Evolutionary conservation across 1,140 invertebrate genomes (phyloP).

Genomic region (Aradophagus sp.): DNA sequence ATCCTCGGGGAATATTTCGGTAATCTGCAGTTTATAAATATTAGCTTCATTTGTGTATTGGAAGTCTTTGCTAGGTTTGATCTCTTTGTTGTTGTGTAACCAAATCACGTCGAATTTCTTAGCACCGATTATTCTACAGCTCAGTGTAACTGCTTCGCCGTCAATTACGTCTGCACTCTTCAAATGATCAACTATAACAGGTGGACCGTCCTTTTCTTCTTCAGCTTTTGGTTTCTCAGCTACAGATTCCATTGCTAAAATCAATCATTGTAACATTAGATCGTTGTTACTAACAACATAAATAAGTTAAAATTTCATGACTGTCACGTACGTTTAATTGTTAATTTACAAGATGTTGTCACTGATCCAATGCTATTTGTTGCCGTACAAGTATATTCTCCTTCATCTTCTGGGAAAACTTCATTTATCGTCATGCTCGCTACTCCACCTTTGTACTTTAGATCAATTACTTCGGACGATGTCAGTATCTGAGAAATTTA

Average conservation of each 20-base stretch:
- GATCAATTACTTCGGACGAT: conserved; percentile 89
- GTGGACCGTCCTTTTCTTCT: conserved; percentile 82
- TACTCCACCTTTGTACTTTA: conserved; percentile 92
- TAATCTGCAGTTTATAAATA: conserved; percentile 91
- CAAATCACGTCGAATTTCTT: conserved; percentile 94
- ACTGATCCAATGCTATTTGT: conserved; percentile 90
- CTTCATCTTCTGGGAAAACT: conserved; percentile 95
- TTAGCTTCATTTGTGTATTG: conserved; percentile 93
- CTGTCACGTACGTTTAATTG: conserved; percentile 89
- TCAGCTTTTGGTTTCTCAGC: conserved; percentile 57
- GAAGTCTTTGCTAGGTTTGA: conserved; percentile 97
- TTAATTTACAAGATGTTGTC: conserved; percentile 88
- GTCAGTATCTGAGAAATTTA: conserved; percentile 76
- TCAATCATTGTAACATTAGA: no score
- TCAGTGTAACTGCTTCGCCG: conserved; percentile 88
- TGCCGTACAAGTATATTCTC: conserved; percentile 90
- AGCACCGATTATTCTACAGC: conserved; percentile 90
- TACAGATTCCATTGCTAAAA: conserved; percentile 80
- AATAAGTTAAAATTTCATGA: no score
- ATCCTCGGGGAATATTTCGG: conserved; percentile 96
- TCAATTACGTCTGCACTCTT: conserved; percentile 87
- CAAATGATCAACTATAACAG: conserved; percentile 89
- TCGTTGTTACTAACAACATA: no score
- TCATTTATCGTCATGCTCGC: conserved; percentile 91
- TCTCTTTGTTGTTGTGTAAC: conserved; percentile 97